A percentile compares a stretch with the other conserved stretches of the same genome.
phyloP scores from a whole-genome alignment of 2,113 vertebrate genomes.

The Bolborhynchus lineola region DNA sequence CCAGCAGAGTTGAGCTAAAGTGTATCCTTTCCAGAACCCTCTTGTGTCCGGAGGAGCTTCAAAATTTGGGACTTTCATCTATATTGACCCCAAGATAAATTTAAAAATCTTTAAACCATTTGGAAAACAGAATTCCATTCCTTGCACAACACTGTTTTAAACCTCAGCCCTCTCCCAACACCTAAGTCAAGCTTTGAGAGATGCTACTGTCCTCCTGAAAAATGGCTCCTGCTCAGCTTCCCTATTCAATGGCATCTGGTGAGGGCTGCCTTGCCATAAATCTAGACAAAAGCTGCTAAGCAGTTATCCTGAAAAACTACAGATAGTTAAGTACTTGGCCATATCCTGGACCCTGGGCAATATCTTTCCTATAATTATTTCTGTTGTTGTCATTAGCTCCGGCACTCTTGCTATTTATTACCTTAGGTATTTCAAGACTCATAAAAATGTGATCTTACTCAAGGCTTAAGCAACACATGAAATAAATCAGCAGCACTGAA shows the following conservation, averaged over 20 bases:
- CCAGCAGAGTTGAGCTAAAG: background rate
- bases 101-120: background rate
- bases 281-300: constrained; percentile 19
- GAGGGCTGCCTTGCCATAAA: background rate
- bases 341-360: constrained; percentile 56
- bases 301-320: constrained; percentile 5
- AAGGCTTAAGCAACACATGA: constrained; percentile 70
- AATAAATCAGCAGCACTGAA: constrained; percentile 77
- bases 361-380: constrained; percentile 73
- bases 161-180: background rate
- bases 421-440: constrained; percentile 78
- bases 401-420: constrained; percentile 73
- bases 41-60: background rate
- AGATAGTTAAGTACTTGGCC: constrained; percentile 16
- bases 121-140: background rate
- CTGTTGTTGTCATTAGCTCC: constrained; percentile 68
- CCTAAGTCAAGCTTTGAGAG: background rate
- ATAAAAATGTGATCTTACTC: constrained; percentile 78
- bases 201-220: background rate
- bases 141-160: background rate
- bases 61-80: background rate
- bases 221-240: background rate
- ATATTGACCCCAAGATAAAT: background rate
- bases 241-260: background rate
- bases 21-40: background rate